Percentiles rank a stretch among this genome's conserved stretches.
These are phyloP conservation scores for Helobdella robusta DNA, from an alignment of 2,888 invertebrate genomes.

Conservation along the genomic window DNA sequence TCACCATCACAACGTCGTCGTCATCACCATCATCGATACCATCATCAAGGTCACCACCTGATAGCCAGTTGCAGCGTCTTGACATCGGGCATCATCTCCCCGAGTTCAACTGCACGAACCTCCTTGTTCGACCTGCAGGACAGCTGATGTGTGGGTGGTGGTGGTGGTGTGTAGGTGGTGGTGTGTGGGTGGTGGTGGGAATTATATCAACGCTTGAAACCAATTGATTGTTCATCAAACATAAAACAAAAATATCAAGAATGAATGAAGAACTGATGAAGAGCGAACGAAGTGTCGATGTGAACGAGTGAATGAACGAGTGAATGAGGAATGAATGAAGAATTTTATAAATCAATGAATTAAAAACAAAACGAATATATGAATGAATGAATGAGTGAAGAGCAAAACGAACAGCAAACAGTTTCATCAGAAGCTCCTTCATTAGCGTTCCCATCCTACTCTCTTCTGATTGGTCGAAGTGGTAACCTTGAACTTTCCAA, in stretches of 20 bases:
- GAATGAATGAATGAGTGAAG: background rate
- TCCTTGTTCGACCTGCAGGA: slow-evolving; percentile 75
- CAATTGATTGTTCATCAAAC: too few relatives aligned
- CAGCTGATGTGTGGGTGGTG: slow-evolving; percentile 54
- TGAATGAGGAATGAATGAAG: background rate
- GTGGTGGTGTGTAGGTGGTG: background rate
- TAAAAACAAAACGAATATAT: background rate
- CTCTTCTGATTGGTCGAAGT: slow-evolving; percentile 37
- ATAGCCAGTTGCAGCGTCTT: slow-evolving; percentile 71
- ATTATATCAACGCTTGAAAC: background rate
- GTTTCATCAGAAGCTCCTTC: slow-evolving; percentile 69
- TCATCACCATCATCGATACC: background rate
- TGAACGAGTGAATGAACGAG: background rate
- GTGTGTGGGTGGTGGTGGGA: background rate
- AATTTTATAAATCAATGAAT: background rate
- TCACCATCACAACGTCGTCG: too few relatives aligned
- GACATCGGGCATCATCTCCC: slow-evolving; percentile 68
- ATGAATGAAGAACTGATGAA: too few relatives aligned
- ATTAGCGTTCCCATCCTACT: slow-evolving; percentile 56
- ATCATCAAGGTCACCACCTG: slow-evolving; percentile 51
- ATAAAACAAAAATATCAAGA: too few relatives aligned
- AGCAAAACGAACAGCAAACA: slow-evolving; percentile 66
- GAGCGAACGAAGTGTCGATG: background rate
- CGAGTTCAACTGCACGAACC: slow-evolving; percentile 73
- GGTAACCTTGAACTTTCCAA: slow-evolving; percentile 41